Evolutionary conservation across 2,113 vertebrate species (phyloP).

Genomic region (Cyanoramphus novaezelandiae): DNA sequence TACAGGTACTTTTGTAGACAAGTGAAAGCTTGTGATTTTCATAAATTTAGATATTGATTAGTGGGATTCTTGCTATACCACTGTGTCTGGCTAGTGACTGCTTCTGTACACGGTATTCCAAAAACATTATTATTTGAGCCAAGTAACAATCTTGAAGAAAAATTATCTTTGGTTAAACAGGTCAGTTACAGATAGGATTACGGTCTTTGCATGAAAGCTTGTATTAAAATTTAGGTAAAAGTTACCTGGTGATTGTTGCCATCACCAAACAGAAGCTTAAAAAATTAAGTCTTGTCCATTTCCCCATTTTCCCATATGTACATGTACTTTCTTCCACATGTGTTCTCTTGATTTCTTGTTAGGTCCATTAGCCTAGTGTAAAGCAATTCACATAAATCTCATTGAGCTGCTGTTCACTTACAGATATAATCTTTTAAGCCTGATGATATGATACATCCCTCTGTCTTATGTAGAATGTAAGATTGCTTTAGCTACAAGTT

Average conservation of each 20-base stretch:
- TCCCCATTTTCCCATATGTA: not conserved
- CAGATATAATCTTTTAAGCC: not conserved
- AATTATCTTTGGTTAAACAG: not conserved
- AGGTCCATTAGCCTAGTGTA: not conserved
- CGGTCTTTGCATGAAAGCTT: not conserved
- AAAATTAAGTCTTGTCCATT: not conserved
- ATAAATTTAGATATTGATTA: not conserved
- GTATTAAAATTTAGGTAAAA: not conserved
- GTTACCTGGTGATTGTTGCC: not conserved
- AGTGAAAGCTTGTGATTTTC: not conserved
- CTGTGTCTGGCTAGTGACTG: not conserved
- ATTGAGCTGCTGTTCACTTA: not conserved
- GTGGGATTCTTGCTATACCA: not conserved
- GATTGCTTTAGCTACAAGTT: not conserved
- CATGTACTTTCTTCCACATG: not conserved
- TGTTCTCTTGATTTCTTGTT: not conserved
- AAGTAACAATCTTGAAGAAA: not conserved
- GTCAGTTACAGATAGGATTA: not conserved
- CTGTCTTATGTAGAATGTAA: not conserved
- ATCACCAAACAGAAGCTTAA: not conserved
- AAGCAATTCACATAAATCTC: not conserved
- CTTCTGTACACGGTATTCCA: not conserved
- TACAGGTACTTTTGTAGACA: not conserved
- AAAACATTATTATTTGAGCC: not conserved
- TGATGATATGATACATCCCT: not conserved